A percentile compares a stretch with the other conserved stretches of the same genome.
Conservation (phyloP, 2,797 vertebrate species). For the Discoglossus pictus region DNA sequence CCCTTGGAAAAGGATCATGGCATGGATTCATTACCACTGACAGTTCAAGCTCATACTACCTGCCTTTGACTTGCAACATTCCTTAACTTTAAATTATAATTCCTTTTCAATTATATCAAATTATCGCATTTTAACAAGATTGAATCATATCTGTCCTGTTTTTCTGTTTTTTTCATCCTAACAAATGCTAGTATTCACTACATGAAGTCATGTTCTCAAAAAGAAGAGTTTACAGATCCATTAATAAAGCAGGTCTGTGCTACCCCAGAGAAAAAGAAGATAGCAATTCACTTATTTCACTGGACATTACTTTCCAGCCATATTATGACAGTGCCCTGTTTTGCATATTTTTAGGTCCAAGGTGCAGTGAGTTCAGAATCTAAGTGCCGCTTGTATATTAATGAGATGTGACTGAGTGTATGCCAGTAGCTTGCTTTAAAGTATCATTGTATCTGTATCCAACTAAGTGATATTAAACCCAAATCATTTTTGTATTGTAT, state of each 20-base stretch:
- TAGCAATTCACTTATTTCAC: conserved; percentile 6
- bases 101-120: not conserved
- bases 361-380: conserved; percentile 31
- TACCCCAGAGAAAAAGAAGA: conserved; percentile 3
- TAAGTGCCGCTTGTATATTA: conserved; percentile 51
- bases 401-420: conserved; percentile 45
- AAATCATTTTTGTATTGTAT: conserved; percentile 81
- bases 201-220: conserved; percentile 9
- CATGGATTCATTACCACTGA: conserved; percentile 9
- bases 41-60: conserved; percentile 12
- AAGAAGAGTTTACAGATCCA: conserved; percentile 22
- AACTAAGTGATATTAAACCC: conserved; percentile 63
- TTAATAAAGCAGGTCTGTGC: conserved; percentile 1
- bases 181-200: conserved; percentile 3
- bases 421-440: conserved; percentile 66
- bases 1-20: not conserved
- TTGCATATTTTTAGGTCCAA: conserved; percentile 38
- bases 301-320: conserved; percentile 2
- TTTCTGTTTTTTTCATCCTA: not conserved
- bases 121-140: not conserved
- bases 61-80: conserved; percentile 53
- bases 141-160: conserved; percentile 13
- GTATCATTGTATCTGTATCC: conserved; percentile 65
- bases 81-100: conserved; percentile 20
- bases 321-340: conserved; percentile 16